Percentiles rank a stretch among this genome's conserved stretches.
Conservation (phyloP, 1,140 invertebrate species). For the Megalopta genalis region DNA sequence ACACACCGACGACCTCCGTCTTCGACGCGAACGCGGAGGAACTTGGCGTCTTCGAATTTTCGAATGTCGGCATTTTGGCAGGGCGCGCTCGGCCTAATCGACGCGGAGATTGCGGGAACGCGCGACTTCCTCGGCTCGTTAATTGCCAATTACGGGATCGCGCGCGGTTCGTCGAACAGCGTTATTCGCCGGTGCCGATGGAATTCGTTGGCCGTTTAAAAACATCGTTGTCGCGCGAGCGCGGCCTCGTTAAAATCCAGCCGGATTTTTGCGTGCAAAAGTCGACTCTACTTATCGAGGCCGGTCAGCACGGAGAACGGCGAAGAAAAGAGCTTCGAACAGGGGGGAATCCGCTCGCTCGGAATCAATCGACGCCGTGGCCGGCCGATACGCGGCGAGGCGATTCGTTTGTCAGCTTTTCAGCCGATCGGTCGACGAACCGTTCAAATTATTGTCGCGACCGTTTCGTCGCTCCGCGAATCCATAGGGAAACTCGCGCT, state of each 20-base stretch:
- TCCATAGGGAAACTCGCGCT: too few relatives aligned
- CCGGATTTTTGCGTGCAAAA: neutral
- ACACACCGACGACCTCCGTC: too few relatives aligned
- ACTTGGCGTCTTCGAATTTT: too few relatives aligned
- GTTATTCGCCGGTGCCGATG: neutral
- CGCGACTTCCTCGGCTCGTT: slow-evolving; percentile 6
- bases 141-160: slow-evolving; percentile 11
- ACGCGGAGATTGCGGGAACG: slow-evolving; percentile 11
- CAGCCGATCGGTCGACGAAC: neutral
- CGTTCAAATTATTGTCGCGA: too few relatives aligned
- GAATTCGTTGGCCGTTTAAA: neutral
- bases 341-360: neutral
- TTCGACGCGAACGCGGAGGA: too few relatives aligned
- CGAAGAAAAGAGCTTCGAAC: neutral
- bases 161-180: neutral
- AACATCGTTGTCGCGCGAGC: slow-evolving; percentile 2
- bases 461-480: too few relatives aligned
- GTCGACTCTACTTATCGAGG: neutral
- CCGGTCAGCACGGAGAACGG: neutral
- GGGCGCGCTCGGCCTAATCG: neutral
- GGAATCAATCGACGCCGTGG: too few relatives aligned
- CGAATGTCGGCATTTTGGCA: slow-evolving; percentile 8
- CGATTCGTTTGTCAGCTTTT: neutral
- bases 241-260: neutral
- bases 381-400: neutral